These are phyloP conservation scores for Ophion obscuratus DNA, from an alignment of 2,888 invertebrate species.

Conservation along the genomic window DNA sequence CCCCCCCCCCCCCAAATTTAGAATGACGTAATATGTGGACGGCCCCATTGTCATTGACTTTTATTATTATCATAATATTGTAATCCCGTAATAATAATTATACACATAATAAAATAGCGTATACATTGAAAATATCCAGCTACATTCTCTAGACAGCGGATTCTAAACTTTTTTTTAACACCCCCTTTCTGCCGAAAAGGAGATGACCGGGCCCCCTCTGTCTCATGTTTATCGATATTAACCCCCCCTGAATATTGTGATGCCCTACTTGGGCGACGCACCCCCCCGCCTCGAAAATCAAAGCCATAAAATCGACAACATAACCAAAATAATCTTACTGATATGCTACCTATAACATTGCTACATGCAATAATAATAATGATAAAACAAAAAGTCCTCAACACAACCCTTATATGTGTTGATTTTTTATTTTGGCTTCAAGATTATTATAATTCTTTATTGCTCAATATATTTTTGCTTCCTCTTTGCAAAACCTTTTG, in stretches of 20 bases:
- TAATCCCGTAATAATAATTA: neutral
- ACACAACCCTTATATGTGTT: neutral
- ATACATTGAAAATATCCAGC: neutral
- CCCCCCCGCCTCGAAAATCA: too few relatives aligned
- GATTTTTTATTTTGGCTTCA: neutral
- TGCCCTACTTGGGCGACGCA: too few relatives aligned
- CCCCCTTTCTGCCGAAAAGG: too few relatives aligned
- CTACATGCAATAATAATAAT: neutral
- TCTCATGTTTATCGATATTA: too few relatives aligned
- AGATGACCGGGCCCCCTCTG: too few relatives aligned
- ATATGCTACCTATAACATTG: neutral
- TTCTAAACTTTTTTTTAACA: too few relatives aligned
- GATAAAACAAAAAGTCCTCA: neutral
- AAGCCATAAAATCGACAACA: neutral
- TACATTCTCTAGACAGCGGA: neutral
- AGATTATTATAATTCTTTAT: neutral
- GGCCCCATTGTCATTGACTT: too few relatives aligned
- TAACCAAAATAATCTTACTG: neutral
- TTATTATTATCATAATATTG: too few relatives aligned
- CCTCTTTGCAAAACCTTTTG: too few relatives aligned
- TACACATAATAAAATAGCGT: neutral
- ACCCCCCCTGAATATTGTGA: too few relatives aligned
- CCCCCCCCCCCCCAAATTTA: too few relatives aligned
- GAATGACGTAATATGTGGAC: too few relatives aligned
- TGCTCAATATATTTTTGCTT: neutral